phyloP scores from a whole-genome alignment of 2,113 vertebrate genomes.

The Oostethus manadensis region DNA sequence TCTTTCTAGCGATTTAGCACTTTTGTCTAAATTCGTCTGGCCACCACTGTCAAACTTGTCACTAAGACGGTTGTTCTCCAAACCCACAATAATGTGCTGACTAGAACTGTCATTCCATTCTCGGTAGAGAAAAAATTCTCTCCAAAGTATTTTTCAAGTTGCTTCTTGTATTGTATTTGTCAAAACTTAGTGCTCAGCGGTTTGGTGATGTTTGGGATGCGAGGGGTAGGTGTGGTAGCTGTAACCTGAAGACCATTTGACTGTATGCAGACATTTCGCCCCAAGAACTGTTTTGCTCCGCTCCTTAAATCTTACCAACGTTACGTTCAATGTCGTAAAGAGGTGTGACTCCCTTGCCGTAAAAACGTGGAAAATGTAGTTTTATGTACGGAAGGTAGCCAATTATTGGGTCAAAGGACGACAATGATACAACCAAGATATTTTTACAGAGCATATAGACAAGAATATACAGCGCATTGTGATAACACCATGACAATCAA shows the following conservation, averaged over 20 bases:
- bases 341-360: conserved; percentile 28
- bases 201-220: conserved; percentile 27
- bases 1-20: not conserved
- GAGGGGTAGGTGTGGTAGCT: conserved; percentile 30
- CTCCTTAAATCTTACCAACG: conserved; percentile 54
- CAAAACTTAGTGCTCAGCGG: conserved; percentile 29
- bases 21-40: not conserved
- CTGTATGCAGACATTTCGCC: conserved; percentile 39
- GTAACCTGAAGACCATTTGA: conserved; percentile 35
- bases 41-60: not conserved
- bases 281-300: conserved; percentile 33
- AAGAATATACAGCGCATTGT: conserved; percentile 9
- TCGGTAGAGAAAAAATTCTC: not conserved
- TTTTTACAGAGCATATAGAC: conserved; percentile 2
- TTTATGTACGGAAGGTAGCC: conserved; percentile 38
- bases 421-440: conserved; percentile 3
- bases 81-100: not conserved
- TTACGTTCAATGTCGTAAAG: conserved; percentile 43
- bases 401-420: conserved; percentile 30
- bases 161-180: conserved; percentile 26
- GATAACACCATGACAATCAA: not conserved
- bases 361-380: conserved; percentile 42
- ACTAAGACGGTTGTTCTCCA: not conserved
- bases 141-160: conserved; percentile 4
- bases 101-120: not conserved